phyloP scores from a whole-genome alignment of 2,797 vertebrate genomes.

The Coranthus polyacanthus region DNA sequence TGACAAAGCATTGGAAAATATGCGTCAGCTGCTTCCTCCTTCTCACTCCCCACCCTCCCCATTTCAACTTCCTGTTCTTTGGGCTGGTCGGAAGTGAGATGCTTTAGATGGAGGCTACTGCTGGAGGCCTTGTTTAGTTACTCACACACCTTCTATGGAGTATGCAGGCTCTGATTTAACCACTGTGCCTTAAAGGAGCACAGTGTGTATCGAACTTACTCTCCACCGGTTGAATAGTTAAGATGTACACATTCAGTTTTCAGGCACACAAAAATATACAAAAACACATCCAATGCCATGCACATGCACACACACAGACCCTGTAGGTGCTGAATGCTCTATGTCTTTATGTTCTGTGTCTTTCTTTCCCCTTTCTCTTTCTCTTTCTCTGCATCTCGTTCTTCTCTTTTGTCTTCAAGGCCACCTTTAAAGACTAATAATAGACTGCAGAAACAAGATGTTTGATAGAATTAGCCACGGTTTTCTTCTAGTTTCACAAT shows the following conservation, averaged over 20 bases:
- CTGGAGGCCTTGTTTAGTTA: slow-evolving; percentile 3
- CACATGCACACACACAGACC: too few species aligned
- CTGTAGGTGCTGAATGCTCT: not conserved
- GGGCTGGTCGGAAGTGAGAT: slow-evolving; percentile 56
- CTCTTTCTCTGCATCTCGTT: not conserved
- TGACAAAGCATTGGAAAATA: slow-evolving; percentile 76
- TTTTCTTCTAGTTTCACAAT: not conserved
- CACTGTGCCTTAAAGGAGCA: not conserved
- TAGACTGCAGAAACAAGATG: slow-evolving; percentile 21
- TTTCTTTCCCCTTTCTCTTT: not conserved
- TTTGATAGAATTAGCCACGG: slow-evolving; percentile 1
- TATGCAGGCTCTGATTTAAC: not conserved
- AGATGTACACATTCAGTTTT: too few species aligned
- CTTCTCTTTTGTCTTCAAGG: slow-evolving; percentile 29
- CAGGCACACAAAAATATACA: too few species aligned
- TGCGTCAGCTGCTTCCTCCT: slow-evolving; percentile 76
- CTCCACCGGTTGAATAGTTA: too few species aligned
- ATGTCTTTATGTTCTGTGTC: not conserved
- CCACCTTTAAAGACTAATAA: slow-evolving; percentile 26
- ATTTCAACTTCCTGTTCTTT: slow-evolving; percentile 80
- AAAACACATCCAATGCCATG: too few species aligned
- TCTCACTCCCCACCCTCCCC: slow-evolving; percentile 48
- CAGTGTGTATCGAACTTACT: not conserved
- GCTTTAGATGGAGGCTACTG: slow-evolving; percentile 39
- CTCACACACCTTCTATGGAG: not conserved